These are phyloP conservation scores for Acronicta alni DNA, from an alignment of 2,888 invertebrate species.

Conservation along the genomic window DNA sequence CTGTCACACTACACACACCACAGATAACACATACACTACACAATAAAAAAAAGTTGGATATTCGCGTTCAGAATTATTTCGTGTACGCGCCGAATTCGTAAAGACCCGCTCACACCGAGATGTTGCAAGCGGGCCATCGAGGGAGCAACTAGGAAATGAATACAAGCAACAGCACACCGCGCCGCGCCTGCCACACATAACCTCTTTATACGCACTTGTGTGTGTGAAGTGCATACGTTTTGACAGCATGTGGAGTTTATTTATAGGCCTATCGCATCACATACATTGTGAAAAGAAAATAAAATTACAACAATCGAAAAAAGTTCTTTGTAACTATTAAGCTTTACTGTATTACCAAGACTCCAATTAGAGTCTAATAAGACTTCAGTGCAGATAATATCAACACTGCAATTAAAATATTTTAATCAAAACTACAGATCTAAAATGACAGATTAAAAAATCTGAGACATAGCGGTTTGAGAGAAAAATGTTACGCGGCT, in stretches of 20 bases:
- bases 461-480: slow-evolving; percentile 75
- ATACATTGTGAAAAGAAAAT: slow-evolving; percentile 36
- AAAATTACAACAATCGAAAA: slow-evolving; percentile 9
- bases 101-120: slow-evolving; percentile 86
- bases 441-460: slow-evolving; percentile 65
- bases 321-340: slow-evolving; percentile 8
- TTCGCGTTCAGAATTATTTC: slow-evolving; percentile 62
- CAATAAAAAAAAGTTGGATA: slow-evolving; percentile 35
- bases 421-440: slow-evolving; percentile 44
- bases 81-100: slow-evolving; percentile 81
- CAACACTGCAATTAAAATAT: slow-evolving; percentile 48
- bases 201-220: slow-evolving; percentile 62
- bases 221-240: slow-evolving; percentile 77
- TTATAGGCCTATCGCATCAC: slow-evolving; percentile 72
- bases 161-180: slow-evolving; percentile 75
- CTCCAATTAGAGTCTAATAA: slow-evolving; percentile 49
- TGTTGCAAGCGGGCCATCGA: slow-evolving; percentile 86
- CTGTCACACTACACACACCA: slow-evolving; percentile 59
- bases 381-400: slow-evolving; percentile 30
- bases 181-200: slow-evolving; percentile 65
- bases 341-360: slow-evolving; percentile 4
- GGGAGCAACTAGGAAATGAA: slow-evolving; percentile 88
- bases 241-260: slow-evolving; percentile 79
- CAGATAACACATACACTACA: slow-evolving; percentile 55
- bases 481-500: slow-evolving; percentile 86